These are phyloP conservation scores for Sardina pilchardus DNA, from an alignment of 2,113 vertebrate genomes.

Conservation along the genomic window DNA sequence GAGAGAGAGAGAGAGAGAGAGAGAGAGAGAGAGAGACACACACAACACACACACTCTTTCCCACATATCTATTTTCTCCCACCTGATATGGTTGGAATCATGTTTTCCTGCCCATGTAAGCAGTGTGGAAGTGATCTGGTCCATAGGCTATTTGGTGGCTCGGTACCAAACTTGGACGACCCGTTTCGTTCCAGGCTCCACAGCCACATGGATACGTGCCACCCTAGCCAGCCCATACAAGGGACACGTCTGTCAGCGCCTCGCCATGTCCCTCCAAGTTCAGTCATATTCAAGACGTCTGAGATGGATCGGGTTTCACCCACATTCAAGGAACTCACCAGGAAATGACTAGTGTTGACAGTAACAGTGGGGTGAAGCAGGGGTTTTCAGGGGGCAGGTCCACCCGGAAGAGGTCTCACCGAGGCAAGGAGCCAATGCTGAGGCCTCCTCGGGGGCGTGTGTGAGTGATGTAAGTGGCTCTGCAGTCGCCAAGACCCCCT, in stretches of 20 bases:
- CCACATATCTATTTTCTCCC: background rate
- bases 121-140: background rate
- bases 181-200: background rate
- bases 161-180: background rate
- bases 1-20: too few species aligned
- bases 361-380: background rate
- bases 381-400: background rate
- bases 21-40: background rate
- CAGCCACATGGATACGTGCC: background rate
- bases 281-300: background rate
- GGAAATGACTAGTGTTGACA: background rate
- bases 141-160: background rate
- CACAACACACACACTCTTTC: constrained; percentile 2
- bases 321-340: background rate
- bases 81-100: background rate
- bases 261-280: background rate
- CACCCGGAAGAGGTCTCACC: background rate
- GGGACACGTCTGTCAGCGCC: background rate
- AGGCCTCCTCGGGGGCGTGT: too few species aligned
- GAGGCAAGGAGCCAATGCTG: background rate
- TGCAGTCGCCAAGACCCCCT: background rate
- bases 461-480: background rate
- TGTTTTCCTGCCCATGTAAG: background rate
- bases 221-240: background rate
- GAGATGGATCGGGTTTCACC: background rate